Conservation (phyloP, 2,888 invertebrate genomes). For the Rotaria sp. region DNA sequence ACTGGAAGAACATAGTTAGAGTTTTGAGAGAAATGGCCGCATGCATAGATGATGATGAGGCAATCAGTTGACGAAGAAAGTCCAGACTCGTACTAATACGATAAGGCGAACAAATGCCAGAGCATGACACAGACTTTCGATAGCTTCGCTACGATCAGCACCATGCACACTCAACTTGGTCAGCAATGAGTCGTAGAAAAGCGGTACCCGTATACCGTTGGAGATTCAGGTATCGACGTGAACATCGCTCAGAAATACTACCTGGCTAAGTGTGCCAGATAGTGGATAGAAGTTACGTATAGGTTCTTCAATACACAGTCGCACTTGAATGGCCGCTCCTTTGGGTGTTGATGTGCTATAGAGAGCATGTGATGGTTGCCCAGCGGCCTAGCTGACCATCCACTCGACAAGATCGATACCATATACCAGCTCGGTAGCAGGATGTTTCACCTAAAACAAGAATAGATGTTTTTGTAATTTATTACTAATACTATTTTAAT, state of each 20-base stretch:
- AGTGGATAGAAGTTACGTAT: slow-evolving; percentile 42
- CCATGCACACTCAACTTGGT: neutral
- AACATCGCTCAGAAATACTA: neutral
- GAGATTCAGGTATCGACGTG: neutral
- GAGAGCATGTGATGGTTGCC: slow-evolving; percentile 12
- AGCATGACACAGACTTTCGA: neutral
- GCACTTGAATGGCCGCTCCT: slow-evolving; percentile 24
- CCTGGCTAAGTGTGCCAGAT: slow-evolving; percentile 42
- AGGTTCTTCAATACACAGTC: slow-evolving; percentile 35
- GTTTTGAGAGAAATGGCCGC: neutral
- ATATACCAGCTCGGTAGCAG: neutral
- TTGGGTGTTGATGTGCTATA: neutral
- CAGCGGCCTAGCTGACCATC: slow-evolving; percentile 18
- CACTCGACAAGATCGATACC: neutral
- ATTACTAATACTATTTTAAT: too few relatives aligned
- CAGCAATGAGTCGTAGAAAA: neutral
- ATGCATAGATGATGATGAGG: neutral
- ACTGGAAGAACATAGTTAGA: neutral
- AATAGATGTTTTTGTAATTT: too few relatives aligned
- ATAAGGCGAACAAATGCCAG: neutral
- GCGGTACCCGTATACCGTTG: neutral
- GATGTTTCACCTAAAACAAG: neutral
- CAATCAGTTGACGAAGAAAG: neutral
- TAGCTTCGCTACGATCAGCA: neutral
- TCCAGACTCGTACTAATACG: neutral